A percentile compares a stretch with the other conserved stretches of the same genome.
phyloP scores from a whole-genome alignment of 2,888 invertebrate genomes.

The Acleris cristana region DNA sequence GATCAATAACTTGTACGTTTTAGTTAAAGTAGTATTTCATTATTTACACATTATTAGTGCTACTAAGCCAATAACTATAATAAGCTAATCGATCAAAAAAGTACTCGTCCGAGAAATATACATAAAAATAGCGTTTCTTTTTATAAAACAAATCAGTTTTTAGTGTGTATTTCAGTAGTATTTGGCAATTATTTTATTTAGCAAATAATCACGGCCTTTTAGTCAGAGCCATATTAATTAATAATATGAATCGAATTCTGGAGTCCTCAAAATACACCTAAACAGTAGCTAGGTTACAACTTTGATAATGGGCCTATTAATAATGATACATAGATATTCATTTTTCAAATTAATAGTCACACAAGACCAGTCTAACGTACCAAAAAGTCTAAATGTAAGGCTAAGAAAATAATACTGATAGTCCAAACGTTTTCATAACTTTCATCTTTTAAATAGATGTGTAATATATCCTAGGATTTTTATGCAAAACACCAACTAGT shows the following conservation, averaged over 20 bases:
- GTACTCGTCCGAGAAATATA: constrained; percentile 1
- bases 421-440: neutral
- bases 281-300: neutral
- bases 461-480: constrained; percentile 34
- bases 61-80: constrained; percentile 18
- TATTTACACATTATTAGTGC: constrained; percentile 26
- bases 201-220: neutral
- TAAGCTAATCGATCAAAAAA: constrained; percentile 5
- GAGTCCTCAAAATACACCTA: neutral
- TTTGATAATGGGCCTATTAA: neutral
- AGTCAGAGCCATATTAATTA: neutral
- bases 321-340: neutral
- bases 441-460: constrained; percentile 17
- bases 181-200: neutral
- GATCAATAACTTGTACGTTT: constrained; percentile 74
- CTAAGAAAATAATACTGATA: neutral
- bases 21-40: constrained; percentile 42
- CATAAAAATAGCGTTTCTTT: neutral
- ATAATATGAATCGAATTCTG: neutral
- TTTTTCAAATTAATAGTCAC: neutral
- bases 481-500: constrained; percentile 77
- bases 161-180: neutral
- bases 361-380: constrained; percentile 19
- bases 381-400: constrained; percentile 12
- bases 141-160: neutral